Evolutionary conservation across 2,888 invertebrate species (phyloP), one percentile per base, ranked within the genome.

Genomic region (Drosophila colorata): DNA sequence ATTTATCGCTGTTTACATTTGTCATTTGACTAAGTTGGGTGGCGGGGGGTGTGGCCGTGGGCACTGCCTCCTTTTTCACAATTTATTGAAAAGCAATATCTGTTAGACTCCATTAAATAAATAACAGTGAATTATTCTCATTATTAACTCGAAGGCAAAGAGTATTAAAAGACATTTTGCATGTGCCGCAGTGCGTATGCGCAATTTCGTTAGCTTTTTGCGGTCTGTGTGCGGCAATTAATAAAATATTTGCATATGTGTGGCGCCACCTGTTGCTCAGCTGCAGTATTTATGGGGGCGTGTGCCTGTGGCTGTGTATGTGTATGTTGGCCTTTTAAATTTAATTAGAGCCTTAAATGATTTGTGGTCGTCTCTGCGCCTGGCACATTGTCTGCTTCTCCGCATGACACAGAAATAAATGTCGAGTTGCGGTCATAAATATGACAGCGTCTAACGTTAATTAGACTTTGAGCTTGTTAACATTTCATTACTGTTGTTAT

Each of bases 361-460:
- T 80, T 76, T 76, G 76, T 59, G 76, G 80, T 51, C 25, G 58
- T 37, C 53, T 49, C 71, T 60, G 73, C 25, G 73, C 72, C 46
- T 53, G 16, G 20, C 46, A 23, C 28, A 44, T 18, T 58, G 53
- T 37, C 49, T 49, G 43, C 18, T 18, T 37, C 59, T 49, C 56
- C 40, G 48, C 57, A 56, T 49, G 69, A 58, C 61, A 63, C 56
- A 56, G 41, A 46, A 58, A 79, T 79, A 64, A 64, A 64, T 75
- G 69, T 79, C 70, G 56, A 69, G 76, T 13, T 74, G 75, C 58
- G 65, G 82, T 69, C 86, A 58, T 87, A 85, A 80, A 80, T 69
- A 67, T 74, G 61, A 61, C 68, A 47, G 41, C 44, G 51, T 48
- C 56, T 35, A 68, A 23, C 48, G 57, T 59, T 80, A 80, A 81